Conservation (phyloP, 2,888 invertebrate genomes). For the Cantharis nigra region DNA sequence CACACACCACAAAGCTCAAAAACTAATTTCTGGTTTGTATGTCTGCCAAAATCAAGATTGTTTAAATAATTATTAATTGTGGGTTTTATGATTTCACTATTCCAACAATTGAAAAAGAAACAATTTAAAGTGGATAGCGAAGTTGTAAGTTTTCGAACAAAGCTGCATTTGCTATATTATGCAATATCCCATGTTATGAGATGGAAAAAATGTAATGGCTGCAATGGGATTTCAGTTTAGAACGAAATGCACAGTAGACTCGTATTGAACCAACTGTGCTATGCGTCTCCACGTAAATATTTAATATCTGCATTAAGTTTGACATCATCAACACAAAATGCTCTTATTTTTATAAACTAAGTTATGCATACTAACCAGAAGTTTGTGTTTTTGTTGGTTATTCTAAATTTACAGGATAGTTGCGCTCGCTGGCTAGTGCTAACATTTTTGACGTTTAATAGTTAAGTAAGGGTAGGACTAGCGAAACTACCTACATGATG, state of each 20-base stretch:
- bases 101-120: too few relatives aligned
- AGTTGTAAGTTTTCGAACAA: not conserved
- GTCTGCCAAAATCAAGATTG: not conserved
- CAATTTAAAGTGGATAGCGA: not conserved
- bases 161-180: not conserved
- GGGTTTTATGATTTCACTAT: not conserved
- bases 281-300: not conserved
- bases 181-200: not conserved
- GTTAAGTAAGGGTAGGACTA: not conserved
- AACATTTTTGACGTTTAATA: not conserved
- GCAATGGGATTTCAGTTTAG: constrained; percentile 1
- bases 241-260: not conserved
- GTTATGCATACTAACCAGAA: not conserved
- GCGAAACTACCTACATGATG: not conserved
- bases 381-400: not conserved
- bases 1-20: not conserved
- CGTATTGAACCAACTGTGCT: constrained; percentile 2
- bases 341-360: not conserved
- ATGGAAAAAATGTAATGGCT: not conserved
- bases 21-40: not conserved
- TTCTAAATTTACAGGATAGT: not conserved
- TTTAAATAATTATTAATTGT: not conserved
- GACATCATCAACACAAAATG: not conserved
- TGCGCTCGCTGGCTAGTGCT: not conserved
- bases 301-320: constrained; percentile 1